These are phyloP conservation scores for Malurus cyaneus DNA, from an alignment of 2,113 vertebrate genomes.

Conservation along the genomic window DNA sequence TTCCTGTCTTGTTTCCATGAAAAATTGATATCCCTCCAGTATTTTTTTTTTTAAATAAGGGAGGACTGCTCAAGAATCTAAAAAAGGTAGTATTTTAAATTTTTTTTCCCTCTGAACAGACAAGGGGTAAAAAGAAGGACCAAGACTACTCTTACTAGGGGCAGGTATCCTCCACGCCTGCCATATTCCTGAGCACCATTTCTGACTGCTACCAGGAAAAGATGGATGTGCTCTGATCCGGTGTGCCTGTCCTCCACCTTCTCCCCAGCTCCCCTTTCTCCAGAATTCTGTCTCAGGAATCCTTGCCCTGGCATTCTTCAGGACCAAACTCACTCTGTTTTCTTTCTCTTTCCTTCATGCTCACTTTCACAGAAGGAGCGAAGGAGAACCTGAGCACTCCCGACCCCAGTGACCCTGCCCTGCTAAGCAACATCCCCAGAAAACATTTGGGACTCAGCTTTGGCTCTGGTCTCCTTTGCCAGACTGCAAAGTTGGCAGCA, in stretches of 20 bases:
- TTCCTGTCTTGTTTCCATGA: background rate
- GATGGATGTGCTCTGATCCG: background rate
- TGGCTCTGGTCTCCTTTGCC: background rate
- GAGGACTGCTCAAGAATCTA: background rate
- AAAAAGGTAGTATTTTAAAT: background rate
- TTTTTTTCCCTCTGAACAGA: background rate
- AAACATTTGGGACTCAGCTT: background rate
- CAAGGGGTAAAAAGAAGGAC: background rate
- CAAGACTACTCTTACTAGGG: background rate
- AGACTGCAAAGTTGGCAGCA: background rate
- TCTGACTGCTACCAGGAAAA: background rate
- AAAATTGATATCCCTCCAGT: background rate
- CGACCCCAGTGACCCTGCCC: background rate
- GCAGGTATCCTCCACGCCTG: background rate
- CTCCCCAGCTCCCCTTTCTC: background rate
- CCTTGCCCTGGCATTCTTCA: background rate
- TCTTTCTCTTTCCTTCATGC: background rate
- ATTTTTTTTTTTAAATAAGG: background rate
- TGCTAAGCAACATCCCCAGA: background rate
- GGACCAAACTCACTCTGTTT: background rate
- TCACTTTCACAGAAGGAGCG: background rate
- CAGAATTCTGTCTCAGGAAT: fast-evolving
- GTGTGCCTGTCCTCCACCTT: background rate
- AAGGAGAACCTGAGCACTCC: background rate
- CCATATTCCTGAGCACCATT: background rate